Conservation (phyloP, 2,113 vertebrate species). For the Grantiella picta region DNA sequence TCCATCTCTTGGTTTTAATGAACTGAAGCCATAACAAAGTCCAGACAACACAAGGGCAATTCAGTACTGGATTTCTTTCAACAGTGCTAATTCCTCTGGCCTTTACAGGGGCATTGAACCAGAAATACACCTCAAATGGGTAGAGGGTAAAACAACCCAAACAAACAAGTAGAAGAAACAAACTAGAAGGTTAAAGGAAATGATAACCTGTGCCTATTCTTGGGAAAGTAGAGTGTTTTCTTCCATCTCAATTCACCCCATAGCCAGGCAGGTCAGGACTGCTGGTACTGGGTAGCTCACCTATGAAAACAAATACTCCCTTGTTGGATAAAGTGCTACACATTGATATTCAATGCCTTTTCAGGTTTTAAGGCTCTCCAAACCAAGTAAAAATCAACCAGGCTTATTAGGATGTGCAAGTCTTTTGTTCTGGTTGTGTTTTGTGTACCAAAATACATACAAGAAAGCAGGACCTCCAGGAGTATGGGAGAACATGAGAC, state of each 20-base stretch:
- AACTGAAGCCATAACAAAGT: conserved; percentile 60
- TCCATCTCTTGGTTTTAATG: conserved; percentile 39
- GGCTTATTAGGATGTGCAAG: neutral
- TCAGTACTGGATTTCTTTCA: conserved; percentile 54
- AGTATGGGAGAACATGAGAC: neutral
- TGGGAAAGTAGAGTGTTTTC: conserved; percentile 51
- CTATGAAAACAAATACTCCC: conserved; percentile 69
- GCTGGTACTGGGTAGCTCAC: conserved; percentile 43
- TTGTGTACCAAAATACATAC: neutral
- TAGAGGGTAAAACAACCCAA: conserved; percentile 71
- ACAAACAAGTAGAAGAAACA: conserved; percentile 75
- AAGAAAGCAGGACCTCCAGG: conserved; percentile 5
- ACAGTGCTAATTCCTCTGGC: conserved; percentile 47
- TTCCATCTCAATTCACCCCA: conserved; percentile 58
- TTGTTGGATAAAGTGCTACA: conserved; percentile 50
- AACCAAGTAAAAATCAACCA: neutral
- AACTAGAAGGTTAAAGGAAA: conserved; percentile 64
- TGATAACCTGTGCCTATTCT: conserved; percentile 48
- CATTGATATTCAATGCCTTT: conserved; percentile 55
- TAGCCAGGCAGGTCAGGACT: conserved; percentile 46
- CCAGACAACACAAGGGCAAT: conserved; percentile 4
- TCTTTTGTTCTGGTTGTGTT: neutral
- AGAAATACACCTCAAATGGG: conserved; percentile 69
- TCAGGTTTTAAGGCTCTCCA: conserved; percentile 29
- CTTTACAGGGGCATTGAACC: conserved; percentile 73